Evolutionary conservation across 2,888 invertebrate genomes (phyloP).

Genomic region (Parelbella ahira): DNA sequence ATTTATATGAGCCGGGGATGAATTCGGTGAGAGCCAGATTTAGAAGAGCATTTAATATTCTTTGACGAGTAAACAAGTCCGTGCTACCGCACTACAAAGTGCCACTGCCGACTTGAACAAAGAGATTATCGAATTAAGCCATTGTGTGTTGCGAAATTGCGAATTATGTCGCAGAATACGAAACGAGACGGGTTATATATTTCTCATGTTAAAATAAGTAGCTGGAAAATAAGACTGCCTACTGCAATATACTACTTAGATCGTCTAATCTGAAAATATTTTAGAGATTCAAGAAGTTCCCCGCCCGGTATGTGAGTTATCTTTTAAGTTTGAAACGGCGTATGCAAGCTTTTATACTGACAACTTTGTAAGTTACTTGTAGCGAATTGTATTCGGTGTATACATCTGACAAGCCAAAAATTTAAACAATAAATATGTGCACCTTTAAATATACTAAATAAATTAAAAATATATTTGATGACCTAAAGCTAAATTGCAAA

Average conservation of each 20-base stretch:
- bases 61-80: slow-evolving; percentile 39
- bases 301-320: slow-evolving; percentile 10
- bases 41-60: slow-evolving; percentile 41
- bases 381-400: background rate
- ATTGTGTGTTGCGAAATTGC: slow-evolving; percentile 34
- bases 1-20: slow-evolving; percentile 38
- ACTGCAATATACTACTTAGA: background rate
- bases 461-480: no score
- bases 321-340: slow-evolving; percentile 6
- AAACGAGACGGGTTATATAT: slow-evolving; percentile 22
- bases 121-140: slow-evolving; percentile 39
- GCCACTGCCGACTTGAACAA: slow-evolving; percentile 35
- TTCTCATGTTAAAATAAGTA: background rate
- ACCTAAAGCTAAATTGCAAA: no score
- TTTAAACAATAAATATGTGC: background rate
- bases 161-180: slow-evolving; percentile 33
- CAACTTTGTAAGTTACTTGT: slow-evolving; percentile 3
- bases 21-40: slow-evolving; percentile 32
- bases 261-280: slow-evolving; percentile 1
- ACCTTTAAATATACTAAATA: background rate
- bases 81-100: slow-evolving; percentile 29
- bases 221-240: background rate
- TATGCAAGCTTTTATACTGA: slow-evolving; percentile 4
- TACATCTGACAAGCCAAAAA: background rate
- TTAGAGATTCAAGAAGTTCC: slow-evolving; percentile 5